phyloP scores from a whole-genome alignment of 2,888 invertebrate genomes.

The Gnatocerus cornutus region DNA sequence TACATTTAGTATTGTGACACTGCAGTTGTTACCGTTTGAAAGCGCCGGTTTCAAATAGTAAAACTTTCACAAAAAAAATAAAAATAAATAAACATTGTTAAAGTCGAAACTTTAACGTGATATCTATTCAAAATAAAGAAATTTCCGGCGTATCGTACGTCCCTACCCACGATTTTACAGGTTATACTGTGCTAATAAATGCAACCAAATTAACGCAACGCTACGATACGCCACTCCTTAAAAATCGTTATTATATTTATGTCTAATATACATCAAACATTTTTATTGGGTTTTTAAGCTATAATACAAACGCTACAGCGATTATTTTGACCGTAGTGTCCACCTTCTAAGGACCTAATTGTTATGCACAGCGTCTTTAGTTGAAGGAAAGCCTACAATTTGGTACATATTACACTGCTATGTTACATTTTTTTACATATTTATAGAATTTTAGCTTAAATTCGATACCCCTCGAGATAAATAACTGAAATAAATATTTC shows the following conservation, averaged over 20 bases:
- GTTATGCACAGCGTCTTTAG: conserved; percentile 31
- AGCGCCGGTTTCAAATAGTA: conserved; percentile 49
- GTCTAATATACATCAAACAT: conserved; percentile 55
- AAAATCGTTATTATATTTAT: conserved; percentile 29
- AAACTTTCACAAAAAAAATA: conserved; percentile 44
- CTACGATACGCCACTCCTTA: conserved; percentile 20
- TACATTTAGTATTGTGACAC: conserved; percentile 50
- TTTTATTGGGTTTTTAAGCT: conserved; percentile 44
- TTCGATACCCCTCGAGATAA: conserved; percentile 41
- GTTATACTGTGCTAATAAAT: conserved; percentile 33
- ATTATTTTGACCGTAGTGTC: conserved; percentile 26
- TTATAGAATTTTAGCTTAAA: conserved; percentile 44
- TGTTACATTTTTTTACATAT: conserved; percentile 47
- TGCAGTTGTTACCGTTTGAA: conserved; percentile 53
- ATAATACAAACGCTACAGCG: conserved; percentile 47
- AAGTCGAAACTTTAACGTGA: conserved; percentile 60
- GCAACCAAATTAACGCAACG: conserved; percentile 19
- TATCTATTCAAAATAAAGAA: conserved; percentile 54
- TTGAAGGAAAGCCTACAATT: conserved; percentile 43
- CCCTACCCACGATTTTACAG: neutral
- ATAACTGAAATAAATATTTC: conserved; percentile 36
- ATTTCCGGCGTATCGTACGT: conserved; percentile 17
- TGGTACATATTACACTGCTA: conserved; percentile 46
- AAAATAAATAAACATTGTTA: conserved; percentile 61
- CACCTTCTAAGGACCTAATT: conserved; percentile 31